Evolutionary conservation across 2,888 invertebrate species (phyloP).

Genomic region (Oxycera nigricornis): DNA sequence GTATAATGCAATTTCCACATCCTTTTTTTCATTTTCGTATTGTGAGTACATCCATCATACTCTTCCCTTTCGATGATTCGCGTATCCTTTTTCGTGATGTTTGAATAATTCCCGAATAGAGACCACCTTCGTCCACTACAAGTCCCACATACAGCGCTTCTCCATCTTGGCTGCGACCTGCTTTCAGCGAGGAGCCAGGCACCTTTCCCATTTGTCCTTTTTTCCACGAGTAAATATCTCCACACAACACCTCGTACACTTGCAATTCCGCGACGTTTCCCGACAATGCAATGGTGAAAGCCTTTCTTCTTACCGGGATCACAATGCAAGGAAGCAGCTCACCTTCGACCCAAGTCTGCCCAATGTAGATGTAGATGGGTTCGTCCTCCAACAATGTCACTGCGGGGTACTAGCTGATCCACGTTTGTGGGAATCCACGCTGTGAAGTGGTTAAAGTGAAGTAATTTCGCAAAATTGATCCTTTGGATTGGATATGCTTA

Average conservation of each 20-base stretch:
- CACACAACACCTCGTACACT: slow-evolving; percentile 2
- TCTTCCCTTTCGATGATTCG: background rate
- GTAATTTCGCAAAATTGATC: background rate
- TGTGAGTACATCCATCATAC: slow-evolving; percentile 3
- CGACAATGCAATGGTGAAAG: background rate
- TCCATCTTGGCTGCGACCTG: background rate
- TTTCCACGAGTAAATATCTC: background rate
- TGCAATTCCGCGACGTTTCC: background rate
- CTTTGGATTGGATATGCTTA: background rate
- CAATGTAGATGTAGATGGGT: background rate
- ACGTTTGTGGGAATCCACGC: slow-evolving; percentile 5
- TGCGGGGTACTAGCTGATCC: background rate
- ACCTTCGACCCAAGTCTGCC: background rate
- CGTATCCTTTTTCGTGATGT: background rate
- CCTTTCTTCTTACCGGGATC: background rate
- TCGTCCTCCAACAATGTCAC: slow-evolving; percentile 17
- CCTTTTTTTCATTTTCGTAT: background rate
- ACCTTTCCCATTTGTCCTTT: background rate
- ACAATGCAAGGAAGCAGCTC: slow-evolving; percentile 18
- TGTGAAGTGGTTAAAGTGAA: background rate
- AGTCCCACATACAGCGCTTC: slow-evolving; percentile 19
- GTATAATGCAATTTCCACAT: background rate
- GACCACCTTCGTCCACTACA: background rate
- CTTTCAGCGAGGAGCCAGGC: slow-evolving; percentile 1
- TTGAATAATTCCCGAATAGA: slow-evolving; percentile 11